Evolutionary conservation across 23 tunicate species (phyloP).

Genomic region (Diplosoma virens): DNA sequence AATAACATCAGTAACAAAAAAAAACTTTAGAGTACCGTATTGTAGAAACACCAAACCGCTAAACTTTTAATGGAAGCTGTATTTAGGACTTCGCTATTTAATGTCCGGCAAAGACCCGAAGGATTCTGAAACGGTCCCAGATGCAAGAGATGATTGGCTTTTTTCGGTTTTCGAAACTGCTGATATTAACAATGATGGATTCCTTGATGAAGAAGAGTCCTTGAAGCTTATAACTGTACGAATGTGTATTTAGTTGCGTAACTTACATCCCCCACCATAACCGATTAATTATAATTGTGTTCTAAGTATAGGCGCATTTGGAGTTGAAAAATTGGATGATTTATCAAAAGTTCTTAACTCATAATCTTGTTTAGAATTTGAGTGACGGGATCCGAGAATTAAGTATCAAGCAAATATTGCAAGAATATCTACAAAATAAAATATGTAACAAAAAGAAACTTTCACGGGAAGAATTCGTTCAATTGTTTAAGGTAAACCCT

Average conservation of each 20-base stretch:
- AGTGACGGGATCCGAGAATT: conserved; percentile 83
- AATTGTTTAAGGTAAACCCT: conserved; percentile 70
- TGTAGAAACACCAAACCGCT: too few species aligned
- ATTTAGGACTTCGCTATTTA: conserved; percentile 70
- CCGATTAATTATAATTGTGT: too few species aligned
- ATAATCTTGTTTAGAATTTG: conserved; percentile 43
- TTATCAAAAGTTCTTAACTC: too few species aligned
- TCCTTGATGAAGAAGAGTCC: conserved; percentile 88
- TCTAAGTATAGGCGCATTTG: too few species aligned
- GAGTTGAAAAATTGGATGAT: too few species aligned
- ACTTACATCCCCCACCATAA: too few species aligned
- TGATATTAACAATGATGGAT: conserved; percentile 89
- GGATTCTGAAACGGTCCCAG: conserved; percentile 37
- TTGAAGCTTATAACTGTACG: conserved; percentile 57
- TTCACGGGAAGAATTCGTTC: conserved; percentile 70
- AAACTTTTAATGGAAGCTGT: too few species aligned
- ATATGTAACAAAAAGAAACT: conserved; percentile 39
- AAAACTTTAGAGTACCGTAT: too few species aligned
- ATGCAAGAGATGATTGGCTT: conserved; percentile 80
- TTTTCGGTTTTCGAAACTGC: conserved; percentile 69
- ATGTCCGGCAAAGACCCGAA: conserved; percentile 67
- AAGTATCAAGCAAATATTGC: conserved; percentile 76
- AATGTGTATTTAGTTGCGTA: too few species aligned
- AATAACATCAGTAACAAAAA: too few species aligned
- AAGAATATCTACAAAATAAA: conserved; percentile 51